phyloP scores from a whole-genome alignment of 2,888 invertebrate species.

The Chironomus riparius region DNA sequence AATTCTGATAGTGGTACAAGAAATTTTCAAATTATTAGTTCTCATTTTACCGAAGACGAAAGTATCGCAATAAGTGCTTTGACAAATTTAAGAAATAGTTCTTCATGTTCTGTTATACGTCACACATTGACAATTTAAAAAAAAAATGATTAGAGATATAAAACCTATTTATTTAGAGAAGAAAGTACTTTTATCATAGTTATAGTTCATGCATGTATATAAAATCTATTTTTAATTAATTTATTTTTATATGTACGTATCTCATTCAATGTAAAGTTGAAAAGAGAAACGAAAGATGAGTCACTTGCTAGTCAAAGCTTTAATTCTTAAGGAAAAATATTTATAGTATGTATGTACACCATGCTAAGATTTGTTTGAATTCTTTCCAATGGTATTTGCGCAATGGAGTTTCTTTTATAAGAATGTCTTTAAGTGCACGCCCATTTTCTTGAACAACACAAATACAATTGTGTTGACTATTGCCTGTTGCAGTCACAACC shows the following conservation, averaged over 20 bases:
- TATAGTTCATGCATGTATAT: background rate
- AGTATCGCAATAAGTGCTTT: constrained; percentile 43
- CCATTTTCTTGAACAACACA: background rate
- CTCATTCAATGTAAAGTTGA: background rate
- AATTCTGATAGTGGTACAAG: constrained; percentile 35
- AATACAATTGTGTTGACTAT: too few relatives aligned
- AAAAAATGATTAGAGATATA: background rate
- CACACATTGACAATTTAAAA: constrained; percentile 30
- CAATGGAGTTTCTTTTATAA: background rate
- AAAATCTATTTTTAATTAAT: background rate
- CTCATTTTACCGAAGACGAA: constrained; percentile 40
- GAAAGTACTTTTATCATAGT: background rate
- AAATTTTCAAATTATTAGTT: constrained; percentile 39
- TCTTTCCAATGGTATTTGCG: constrained; percentile 15
- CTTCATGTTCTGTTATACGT: constrained; percentile 39
- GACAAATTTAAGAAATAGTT: constrained; percentile 41
- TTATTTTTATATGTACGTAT: background rate
- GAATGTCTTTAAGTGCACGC: background rate
- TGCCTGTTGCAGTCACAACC: too few relatives aligned
- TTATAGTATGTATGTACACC: background rate
- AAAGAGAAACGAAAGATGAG: background rate
- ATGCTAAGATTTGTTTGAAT: background rate
- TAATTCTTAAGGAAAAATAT: background rate
- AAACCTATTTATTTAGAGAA: too few relatives aligned
- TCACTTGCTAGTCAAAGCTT: background rate